Conservation (phyloP, 2,113 vertebrate species). For the Jacana jacana region DNA sequence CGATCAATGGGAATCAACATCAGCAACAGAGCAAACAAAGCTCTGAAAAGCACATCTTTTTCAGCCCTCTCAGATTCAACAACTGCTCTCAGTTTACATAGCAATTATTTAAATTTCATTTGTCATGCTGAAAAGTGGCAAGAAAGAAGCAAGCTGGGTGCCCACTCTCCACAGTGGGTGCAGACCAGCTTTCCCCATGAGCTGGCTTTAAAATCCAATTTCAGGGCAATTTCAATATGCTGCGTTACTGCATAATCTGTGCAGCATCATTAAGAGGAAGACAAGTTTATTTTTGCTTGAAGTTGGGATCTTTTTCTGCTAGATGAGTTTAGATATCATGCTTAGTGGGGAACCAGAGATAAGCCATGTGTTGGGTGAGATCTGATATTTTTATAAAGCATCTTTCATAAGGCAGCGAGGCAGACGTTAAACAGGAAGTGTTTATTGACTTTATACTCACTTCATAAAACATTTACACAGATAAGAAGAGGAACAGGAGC, state of each 20-base stretch:
- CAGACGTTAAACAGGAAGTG: conserved; percentile 35
- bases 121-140: background rate
- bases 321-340: background rate
- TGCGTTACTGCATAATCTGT: background rate
- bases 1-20: rapidly evolving
- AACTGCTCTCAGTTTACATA: conserved; percentile 22
- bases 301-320: background rate
- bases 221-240: background rate
- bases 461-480: conserved; percentile 34
- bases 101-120: conserved; percentile 40
- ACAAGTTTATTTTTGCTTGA: background rate
- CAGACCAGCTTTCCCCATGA: background rate
- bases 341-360: conserved; percentile 37
- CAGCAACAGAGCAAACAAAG: background rate
- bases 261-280: background rate
- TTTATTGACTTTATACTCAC: conserved; percentile 55
- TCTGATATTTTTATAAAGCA: conserved; percentile 15
- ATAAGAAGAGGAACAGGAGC: background rate
- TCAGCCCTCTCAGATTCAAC: background rate
- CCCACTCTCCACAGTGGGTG: background rate
- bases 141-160: background rate
- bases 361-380: background rate
- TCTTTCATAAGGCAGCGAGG: background rate
- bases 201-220: background rate
- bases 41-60: background rate